These are phyloP conservation scores for Hypselothyrea guttata DNA, from an alignment of 2,888 invertebrate species.

Conservation along the genomic window DNA sequence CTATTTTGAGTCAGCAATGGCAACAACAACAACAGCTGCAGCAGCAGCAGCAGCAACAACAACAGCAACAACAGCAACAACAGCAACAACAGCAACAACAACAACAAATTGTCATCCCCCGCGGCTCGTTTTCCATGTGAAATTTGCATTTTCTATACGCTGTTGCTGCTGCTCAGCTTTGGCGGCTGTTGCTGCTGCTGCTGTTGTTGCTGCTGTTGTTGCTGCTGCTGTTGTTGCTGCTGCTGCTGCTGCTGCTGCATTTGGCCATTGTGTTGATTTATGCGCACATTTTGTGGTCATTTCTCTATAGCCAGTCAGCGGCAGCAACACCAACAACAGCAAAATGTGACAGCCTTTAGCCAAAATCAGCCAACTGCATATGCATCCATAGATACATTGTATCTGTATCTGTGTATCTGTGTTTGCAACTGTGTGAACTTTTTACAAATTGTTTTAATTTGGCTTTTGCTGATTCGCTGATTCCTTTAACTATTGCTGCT, in stretches of 20 bases:
- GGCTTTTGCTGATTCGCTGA: slow-evolving; percentile 26
- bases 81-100: slow-evolving; percentile 34
- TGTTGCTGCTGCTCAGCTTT: slow-evolving; percentile 11
- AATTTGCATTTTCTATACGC: slow-evolving; percentile 59
- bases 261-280: slow-evolving; percentile 71
- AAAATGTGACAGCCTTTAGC: slow-evolving; percentile 72
- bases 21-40: slow-evolving; percentile 40
- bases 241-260: slow-evolving; percentile 43
- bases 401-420: slow-evolving; percentile 13
- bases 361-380: slow-evolving; percentile 58
- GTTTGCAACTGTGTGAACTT: slow-evolving; percentile 48
- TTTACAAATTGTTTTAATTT: slow-evolving; percentile 60
- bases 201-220: slow-evolving; percentile 36
- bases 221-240: slow-evolving; percentile 27
- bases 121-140: slow-evolving; percentile 74
- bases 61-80: slow-evolving; percentile 37
- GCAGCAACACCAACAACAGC: slow-evolving; percentile 31
- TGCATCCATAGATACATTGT: slow-evolving; percentile 22
- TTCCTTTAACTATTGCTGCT: slow-evolving; percentile 23
- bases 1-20: slow-evolving; percentile 61
- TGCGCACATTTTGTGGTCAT: slow-evolving; percentile 72
- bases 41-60: too few relatives aligned
- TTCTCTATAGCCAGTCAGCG: slow-evolving; percentile 55
- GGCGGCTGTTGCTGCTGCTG: slow-evolving; percentile 20
- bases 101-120: slow-evolving; percentile 71